Percentiles rank a stretch among this genome's conserved stretches.
These are phyloP conservation scores for Carpatolechia fugitivella DNA, from an alignment of 2,888 invertebrate genomes.

Conservation along the genomic window DNA sequence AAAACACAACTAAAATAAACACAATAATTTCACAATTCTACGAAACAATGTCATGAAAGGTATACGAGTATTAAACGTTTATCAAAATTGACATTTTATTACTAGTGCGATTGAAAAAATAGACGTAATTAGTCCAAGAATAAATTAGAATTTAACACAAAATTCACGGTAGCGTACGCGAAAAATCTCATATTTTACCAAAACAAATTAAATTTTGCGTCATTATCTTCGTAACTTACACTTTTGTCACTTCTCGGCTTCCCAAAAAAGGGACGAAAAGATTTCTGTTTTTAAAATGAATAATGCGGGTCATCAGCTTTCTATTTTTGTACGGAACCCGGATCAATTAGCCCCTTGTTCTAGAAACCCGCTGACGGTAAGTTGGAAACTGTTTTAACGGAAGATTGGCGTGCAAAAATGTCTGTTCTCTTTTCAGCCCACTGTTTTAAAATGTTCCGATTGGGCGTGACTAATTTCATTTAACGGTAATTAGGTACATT, in stretches of 20 bases:
- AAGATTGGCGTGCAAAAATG: neutral
- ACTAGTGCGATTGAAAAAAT: no score
- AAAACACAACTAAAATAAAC: no score
- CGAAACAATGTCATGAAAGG: no score
- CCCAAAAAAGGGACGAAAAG: slow-evolving; percentile 29
- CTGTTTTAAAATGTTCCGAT: neutral
- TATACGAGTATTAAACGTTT: no score
- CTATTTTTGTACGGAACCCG: slow-evolving; percentile 29
- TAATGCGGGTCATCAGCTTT: slow-evolving; percentile 31
- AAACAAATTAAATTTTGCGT: neutral
- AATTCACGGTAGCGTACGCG: no score
- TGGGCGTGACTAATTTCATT: neutral
- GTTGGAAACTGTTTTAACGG: slow-evolving; percentile 15
- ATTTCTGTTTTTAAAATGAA: slow-evolving; percentile 34
- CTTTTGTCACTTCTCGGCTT: slow-evolving; percentile 42
- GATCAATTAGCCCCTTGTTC: slow-evolving; percentile 57
- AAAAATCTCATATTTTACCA: neutral
- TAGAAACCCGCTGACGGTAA: slow-evolving; percentile 13
- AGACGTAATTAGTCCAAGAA: no score
- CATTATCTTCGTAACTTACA: neutral
- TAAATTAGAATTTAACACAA: no score
- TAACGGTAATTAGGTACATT: neutral
- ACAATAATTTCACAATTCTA: no score
- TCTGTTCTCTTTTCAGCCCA: neutral
- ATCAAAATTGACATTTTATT: no score